These are phyloP conservation scores for Emys orbicularis DNA, from an alignment of 2,797 vertebrate species.

Conservation along the genomic window DNA sequence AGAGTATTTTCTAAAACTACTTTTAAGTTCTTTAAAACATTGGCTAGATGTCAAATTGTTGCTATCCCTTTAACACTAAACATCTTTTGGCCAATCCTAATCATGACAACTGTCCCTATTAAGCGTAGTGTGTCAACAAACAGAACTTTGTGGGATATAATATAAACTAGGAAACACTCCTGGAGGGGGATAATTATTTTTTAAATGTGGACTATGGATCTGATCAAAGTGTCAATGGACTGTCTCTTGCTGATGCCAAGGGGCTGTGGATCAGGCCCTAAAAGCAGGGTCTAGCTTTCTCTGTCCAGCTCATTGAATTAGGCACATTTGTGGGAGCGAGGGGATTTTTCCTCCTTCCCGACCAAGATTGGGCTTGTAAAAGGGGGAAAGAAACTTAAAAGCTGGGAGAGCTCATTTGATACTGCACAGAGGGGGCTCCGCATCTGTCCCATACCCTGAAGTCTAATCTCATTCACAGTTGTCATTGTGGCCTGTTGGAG, in stretches of 20 bases:
- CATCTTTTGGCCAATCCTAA: not conserved
- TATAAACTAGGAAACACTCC: not conserved
- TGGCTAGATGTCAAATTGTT: not conserved
- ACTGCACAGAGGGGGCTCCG: conserved; percentile 31
- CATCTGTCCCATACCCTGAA: conserved; percentile 66
- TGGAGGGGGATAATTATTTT: not conserved
- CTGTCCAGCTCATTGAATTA: not conserved
- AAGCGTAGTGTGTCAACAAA: not conserved
- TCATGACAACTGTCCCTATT: rapidly evolving
- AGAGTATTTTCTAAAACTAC: not conserved
- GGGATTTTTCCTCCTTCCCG: not conserved
- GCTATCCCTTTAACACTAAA: not conserved
- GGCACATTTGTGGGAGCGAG: not conserved
- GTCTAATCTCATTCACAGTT: conserved; percentile 84
- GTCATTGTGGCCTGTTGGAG: conserved; percentile 65
- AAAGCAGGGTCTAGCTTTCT: not conserved
- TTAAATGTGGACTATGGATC: not conserved
- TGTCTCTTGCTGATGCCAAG: not conserved
- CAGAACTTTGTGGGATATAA: not conserved
- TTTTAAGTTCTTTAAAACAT: not conserved
- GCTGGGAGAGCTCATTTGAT: conserved; percentile 39
- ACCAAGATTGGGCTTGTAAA: not conserved
- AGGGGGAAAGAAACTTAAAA: conserved; percentile 39
- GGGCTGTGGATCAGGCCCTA: not conserved
- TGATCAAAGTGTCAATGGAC: not conserved